These are phyloP conservation scores for Calameuta pallipes DNA, from an alignment of 2,888 invertebrate genomes.

Conservation along the genomic window DNA sequence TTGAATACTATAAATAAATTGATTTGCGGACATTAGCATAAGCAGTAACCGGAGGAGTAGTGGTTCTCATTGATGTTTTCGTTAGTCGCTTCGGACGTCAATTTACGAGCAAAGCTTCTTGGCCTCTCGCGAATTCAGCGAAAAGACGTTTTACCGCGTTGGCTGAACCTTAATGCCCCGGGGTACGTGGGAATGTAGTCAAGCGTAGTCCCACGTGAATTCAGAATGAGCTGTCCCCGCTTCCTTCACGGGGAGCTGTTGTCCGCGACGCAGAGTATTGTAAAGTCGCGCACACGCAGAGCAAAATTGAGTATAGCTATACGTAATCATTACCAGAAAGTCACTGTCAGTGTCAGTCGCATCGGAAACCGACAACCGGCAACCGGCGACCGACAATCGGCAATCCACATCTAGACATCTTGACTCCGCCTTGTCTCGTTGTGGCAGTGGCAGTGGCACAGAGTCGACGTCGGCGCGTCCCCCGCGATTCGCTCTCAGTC, in stretches of 20 bases:
- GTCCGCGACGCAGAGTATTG: background rate
- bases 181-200: background rate
- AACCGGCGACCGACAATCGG: background rate
- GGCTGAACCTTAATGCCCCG: background rate
- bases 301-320: background rate
- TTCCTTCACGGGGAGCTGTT: background rate
- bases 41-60: slow-evolving; percentile 37
- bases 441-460: slow-evolving; percentile 30
- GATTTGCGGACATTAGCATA: slow-evolving; percentile 57
- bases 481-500: slow-evolving; percentile 56
- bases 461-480: slow-evolving; percentile 48
- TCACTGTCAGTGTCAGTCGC: background rate
- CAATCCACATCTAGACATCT: slow-evolving; percentile 21
- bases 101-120: background rate
- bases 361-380: background rate
- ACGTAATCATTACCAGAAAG: background rate
- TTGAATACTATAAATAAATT: slow-evolving; percentile 59
- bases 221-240: background rate
- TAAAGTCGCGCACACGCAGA: background rate
- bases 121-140: background rate
- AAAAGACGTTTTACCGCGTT: background rate
- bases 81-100: background rate
- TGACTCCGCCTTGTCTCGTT: slow-evolving; percentile 46
- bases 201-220: background rate
- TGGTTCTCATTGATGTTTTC: slow-evolving; percentile 25